These are phyloP conservation scores for Zaprionus vittiger DNA, from an alignment of 1,140 invertebrate species.

Conservation along the genomic window DNA sequence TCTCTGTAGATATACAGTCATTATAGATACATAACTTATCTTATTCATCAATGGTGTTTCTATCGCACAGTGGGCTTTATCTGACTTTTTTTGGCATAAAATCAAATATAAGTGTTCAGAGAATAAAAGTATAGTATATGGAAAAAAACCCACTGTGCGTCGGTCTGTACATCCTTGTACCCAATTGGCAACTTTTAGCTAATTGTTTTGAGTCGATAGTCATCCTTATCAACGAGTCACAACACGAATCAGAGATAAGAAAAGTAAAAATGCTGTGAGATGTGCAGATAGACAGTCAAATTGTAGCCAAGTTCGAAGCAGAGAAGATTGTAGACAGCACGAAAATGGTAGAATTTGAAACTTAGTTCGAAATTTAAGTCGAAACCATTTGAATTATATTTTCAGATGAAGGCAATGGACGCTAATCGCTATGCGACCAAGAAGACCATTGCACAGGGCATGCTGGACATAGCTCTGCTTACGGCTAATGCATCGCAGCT, in stretches of 20 bases:
- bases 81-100: background rate
- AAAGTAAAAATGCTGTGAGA: background rate
- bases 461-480: constrained; percentile 91
- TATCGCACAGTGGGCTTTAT: background rate
- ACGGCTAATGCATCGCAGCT: constrained; percentile 95
- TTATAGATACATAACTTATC: background rate
- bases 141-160: background rate
- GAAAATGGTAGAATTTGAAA: constrained; percentile 17
- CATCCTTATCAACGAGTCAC: constrained; percentile 26
- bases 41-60: background rate
- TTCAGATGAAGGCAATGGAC: constrained; percentile 89
- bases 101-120: too few species aligned
- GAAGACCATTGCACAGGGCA: constrained; percentile 94
- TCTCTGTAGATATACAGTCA: constrained; percentile 3
- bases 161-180: constrained; percentile 22
- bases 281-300: background rate
- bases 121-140: too few species aligned
- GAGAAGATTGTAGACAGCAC: background rate
- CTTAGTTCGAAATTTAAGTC: background rate
- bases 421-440: constrained; percentile 94
- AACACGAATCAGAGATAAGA: constrained; percentile 29
- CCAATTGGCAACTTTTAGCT: constrained; percentile 26
- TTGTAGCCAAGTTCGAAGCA: background rate
- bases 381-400: constrained; percentile 32
- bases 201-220: constrained; percentile 28